Conservation (phyloP, 2,797 vertebrate species). For the Tangara arthus region DNA sequence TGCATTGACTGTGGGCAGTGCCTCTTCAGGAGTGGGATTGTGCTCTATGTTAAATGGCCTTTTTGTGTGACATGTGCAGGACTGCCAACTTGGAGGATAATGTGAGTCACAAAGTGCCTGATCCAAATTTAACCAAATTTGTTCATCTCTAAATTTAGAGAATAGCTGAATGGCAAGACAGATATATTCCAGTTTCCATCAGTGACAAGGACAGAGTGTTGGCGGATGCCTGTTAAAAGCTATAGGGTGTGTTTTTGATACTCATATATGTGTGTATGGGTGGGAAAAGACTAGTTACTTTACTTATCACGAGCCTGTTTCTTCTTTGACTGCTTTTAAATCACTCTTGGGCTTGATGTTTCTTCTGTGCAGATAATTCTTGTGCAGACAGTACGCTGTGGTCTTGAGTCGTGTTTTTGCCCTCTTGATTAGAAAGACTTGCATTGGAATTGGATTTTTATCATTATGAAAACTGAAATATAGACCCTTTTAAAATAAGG, state of each 20-base stretch:
- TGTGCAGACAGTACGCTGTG: neutral
- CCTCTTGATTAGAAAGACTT: neutral
- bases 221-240: slow-evolving; percentile 42
- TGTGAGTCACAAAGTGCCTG: slow-evolving; percentile 40
- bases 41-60: neutral
- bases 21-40: neutral
- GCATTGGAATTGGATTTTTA: slow-evolving; percentile 28
- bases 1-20: neutral
- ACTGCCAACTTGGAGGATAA: neutral
- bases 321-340: slow-evolving; percentile 4
- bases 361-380: neutral
- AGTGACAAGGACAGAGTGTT: slow-evolving; percentile 51
- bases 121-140: slow-evolving; percentile 34
- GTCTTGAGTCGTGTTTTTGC: neutral
- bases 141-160: slow-evolving; percentile 35
- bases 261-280: slow-evolving; percentile 21
- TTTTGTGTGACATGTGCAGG: neutral
- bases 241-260: neutral
- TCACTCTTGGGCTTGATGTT: neutral
- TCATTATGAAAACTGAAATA: slow-evolving; percentile 4
- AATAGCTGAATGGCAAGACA: slow-evolving; percentile 43
- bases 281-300: slow-evolving; percentile 25
- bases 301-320: slow-evolving; percentile 1
- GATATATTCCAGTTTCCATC: slow-evolving; percentile 20
- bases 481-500: slow-evolving; percentile 30